Evolutionary conservation across 2,797 vertebrate species (phyloP), one percentile per base, ranked within the genome.

Genomic region (Bovichtus diacanthus): DNA sequence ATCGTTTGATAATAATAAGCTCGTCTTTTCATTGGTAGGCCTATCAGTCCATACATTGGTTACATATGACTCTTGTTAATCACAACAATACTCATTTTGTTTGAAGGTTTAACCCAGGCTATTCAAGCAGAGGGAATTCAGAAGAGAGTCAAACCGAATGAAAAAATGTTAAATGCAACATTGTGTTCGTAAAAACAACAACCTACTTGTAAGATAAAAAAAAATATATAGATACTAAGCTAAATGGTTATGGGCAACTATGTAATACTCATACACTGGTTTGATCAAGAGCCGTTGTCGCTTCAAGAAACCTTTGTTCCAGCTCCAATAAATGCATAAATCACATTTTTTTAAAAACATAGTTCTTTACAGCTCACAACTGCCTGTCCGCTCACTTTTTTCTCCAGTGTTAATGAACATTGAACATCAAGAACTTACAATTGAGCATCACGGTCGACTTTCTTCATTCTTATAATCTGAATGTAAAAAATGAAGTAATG

Each of bases 361-460:
- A 18, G 27, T 19, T 59, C 7, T 58, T 12, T 10, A 21, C 50
- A 71, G 50, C 10, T 55, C 53, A 81, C 41, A 70, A 34, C 19
- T 68, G 47, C 21, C 38, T 2, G 5, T 29, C 31, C 27, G 10
- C 2, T 25, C 2, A 31, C 6, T 1, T 29, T 25, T 39, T 63
- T 49, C 58, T 61, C 44, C 10, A 16, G 21, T 43, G 8, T 36
- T 59, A 38, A 46, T 55, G 2, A 53, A 55, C 31, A 60, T 41
- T 21, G 29, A 41, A 41, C 31, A 38, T 23, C 15, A 46, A 8
- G 39, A 46, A 6, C 34, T 23, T 13, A 23, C 7, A 38, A 11
- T 5, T 6, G 9, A 51, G 27, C 34, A 59, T 60, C 54, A 21
- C 2, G 21, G 21, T 11, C 23, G 36, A 62, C 21, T 43, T 38